Conservation (phyloP, 2,797 vertebrate species). For the Geotrypetes seraphini region DNA sequence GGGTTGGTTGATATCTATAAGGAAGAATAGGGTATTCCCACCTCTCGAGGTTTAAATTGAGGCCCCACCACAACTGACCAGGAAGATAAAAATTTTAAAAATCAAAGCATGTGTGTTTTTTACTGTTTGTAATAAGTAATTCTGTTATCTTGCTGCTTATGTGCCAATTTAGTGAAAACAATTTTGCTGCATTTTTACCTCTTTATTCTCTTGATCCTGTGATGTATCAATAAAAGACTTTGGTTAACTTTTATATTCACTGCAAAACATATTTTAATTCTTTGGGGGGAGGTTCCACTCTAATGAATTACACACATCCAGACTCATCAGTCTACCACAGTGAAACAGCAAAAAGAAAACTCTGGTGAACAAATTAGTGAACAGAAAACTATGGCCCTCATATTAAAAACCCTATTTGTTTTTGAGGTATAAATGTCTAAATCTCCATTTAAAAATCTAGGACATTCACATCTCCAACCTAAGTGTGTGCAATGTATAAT, state of each 20-base stretch:
- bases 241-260: slow-evolving; percentile 88
- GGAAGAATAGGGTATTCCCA: slow-evolving; percentile 77
- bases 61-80: slow-evolving; percentile 61
- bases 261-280: no score
- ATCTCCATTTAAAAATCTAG: no score
- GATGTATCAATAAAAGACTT: slow-evolving; percentile 95
- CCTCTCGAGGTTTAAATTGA: slow-evolving; percentile 73
- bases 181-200: slow-evolving; percentile 61
- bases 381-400: no score
- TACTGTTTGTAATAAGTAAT: slow-evolving; percentile 97
- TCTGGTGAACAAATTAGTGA: no score
- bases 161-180: slow-evolving; percentile 89
- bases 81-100: slow-evolving; percentile 60
- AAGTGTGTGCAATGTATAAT: no score
- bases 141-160: slow-evolving; percentile 95
- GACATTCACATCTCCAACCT: no score
- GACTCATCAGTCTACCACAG: no score
- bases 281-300: no score
- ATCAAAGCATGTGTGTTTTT: slow-evolving; percentile 96
- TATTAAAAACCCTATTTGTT: no score
- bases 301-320: no score
- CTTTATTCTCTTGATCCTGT: slow-evolving; percentile 82
- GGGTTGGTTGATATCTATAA: slow-evolving; percentile 49
- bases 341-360: no score
- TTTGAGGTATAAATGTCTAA: no score